These are phyloP conservation scores for Sardinella longiceps DNA, from an alignment of 2,797 vertebrate species.

Conservation along the genomic window DNA sequence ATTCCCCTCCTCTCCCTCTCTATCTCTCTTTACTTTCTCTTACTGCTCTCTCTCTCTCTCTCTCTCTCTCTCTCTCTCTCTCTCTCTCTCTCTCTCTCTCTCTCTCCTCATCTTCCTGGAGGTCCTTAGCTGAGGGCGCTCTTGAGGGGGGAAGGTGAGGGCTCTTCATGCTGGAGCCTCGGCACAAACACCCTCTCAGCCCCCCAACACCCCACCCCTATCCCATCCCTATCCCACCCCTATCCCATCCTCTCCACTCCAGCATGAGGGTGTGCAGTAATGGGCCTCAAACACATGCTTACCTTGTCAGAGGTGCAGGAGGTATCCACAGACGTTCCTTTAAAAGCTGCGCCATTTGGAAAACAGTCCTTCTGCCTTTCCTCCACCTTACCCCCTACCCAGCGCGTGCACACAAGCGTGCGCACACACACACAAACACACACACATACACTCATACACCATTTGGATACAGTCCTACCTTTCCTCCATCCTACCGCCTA, in stretches of 20 bases:
- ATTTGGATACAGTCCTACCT: no score
- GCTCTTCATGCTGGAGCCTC: conserved; percentile 35
- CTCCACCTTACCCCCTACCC: neutral
- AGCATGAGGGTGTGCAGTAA: neutral
- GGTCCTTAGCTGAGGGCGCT: conserved; percentile 29
- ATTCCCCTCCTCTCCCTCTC: neutral
- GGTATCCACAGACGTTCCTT: neutral
- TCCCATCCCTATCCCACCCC: no score
- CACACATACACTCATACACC: no score
- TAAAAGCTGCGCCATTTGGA: neutral
- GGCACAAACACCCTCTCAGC: conserved; percentile 32
- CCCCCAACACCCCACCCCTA: no score
- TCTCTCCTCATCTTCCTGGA: conserved; percentile 36
- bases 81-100: neutral
- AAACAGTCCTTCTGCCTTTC: neutral
- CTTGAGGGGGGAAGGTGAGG: conserved; percentile 31
- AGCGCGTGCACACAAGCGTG: no score
- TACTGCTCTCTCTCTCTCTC: no score
- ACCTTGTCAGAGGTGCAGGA: neutral
- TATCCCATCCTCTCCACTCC: conserved; percentile 26
- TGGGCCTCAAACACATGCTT: neutral
- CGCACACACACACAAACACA: no score
- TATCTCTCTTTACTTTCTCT: neutral
- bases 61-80: conserved; percentile 18
- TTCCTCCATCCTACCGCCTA: no score